Evolutionary conservation across 1,140 invertebrate species (phyloP).

Genomic region (Leptopilina clavipes): DNA sequence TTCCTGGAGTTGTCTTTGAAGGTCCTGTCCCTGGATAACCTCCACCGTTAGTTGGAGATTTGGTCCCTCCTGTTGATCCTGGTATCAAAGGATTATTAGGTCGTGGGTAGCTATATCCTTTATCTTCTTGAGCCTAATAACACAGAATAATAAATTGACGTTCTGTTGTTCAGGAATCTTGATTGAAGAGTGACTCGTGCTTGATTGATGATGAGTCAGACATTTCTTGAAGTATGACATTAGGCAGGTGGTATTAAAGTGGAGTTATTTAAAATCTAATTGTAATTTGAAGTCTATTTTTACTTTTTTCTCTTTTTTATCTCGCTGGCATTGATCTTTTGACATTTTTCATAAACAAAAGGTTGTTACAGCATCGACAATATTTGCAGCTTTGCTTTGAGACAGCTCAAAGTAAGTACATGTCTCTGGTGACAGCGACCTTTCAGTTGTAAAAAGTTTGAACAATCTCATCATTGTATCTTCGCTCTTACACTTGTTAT

Average conservation of each 20-base stretch:
- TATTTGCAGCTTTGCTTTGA: slow-evolving; percentile 1
- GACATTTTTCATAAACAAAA: slow-evolving; percentile 26
- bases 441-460: slow-evolving; percentile 13
- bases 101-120: slow-evolving; percentile 68
- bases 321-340: slow-evolving; percentile 15
- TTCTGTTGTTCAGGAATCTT: slow-evolving; percentile 36
- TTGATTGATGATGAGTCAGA: slow-evolving; percentile 10
- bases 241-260: not conserved
- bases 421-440: slow-evolving; percentile 20
- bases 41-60: slow-evolving; percentile 32
- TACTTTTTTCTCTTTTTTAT: not conserved
- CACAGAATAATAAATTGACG: slow-evolving; percentile 34
- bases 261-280: slow-evolving; percentile 11
- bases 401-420: slow-evolving; percentile 15
- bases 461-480: slow-evolving; percentile 24
- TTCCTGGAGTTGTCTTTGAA: slow-evolving; percentile 37
- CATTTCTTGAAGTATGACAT: not conserved
- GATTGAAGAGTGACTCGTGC: not conserved
- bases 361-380: not conserved
- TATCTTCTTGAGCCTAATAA: slow-evolving; percentile 68
- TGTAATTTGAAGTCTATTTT: slow-evolving; percentile 12
- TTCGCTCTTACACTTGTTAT: not conserved
- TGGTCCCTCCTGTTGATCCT: slow-evolving; percentile 47
- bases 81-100: slow-evolving; percentile 64
- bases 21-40: not conserved